phyloP scores from a whole-genome alignment of 2,888 invertebrate genomes.

The Liposcelis brunnea region DNA sequence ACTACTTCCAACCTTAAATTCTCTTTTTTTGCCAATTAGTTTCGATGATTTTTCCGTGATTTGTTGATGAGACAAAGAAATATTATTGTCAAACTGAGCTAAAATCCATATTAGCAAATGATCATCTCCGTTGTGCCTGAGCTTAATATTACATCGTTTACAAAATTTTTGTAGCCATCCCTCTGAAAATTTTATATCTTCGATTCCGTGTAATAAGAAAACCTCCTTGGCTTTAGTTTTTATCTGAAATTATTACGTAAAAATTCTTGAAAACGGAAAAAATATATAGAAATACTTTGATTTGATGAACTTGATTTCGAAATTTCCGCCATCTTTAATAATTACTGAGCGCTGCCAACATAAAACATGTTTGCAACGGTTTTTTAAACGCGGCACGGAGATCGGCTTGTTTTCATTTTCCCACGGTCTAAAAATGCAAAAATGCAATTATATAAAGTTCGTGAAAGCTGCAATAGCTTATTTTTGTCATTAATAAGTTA shows the following conservation, averaged over 20 bases:
- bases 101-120: background rate
- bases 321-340: too few species aligned
- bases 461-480: too few species aligned
- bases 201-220: background rate
- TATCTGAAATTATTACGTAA: slow-evolving; percentile 2
- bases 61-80: background rate
- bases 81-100: slow-evolving; percentile 1
- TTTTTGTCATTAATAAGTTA: too few species aligned
- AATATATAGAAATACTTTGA: too few species aligned
- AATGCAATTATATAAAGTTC: too few species aligned
- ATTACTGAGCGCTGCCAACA: too few species aligned
- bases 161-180: slow-evolving; percentile 2
- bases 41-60: slow-evolving; percentile 1
- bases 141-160: background rate
- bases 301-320: too few species aligned
- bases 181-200: background rate
- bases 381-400: too few species aligned
- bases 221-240: background rate
- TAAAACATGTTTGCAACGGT: too few species aligned
- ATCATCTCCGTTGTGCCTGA: background rate
- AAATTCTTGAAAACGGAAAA: too few species aligned
- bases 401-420: too few species aligned
- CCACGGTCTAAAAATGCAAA: too few species aligned
- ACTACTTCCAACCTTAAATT: background rate
- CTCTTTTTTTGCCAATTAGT: background rate